A percentile compares a stretch with the other conserved stretches of the same genome.
These are phyloP conservation scores for Tupaia tana DNA, from an alignment of 2,113 vertebrate species.

Conservation along the genomic window DNA sequence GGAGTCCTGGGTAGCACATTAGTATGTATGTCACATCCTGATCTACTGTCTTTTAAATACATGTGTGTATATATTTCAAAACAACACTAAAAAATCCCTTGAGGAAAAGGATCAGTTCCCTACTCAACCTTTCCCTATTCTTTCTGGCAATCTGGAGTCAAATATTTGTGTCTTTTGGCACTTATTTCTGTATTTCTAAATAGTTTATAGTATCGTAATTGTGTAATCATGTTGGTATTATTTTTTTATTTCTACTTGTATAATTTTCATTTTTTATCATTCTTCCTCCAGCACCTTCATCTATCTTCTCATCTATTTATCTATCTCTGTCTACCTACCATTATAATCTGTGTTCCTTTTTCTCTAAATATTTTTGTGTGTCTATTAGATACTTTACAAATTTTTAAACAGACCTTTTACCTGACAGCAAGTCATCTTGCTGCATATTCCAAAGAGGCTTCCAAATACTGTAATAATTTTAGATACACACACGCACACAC, in stretches of 20 bases:
- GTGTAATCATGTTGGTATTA: not conserved
- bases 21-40: not conserved
- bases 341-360: not conserved
- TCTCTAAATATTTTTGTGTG: not conserved
- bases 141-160: not conserved
- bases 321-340: not conserved
- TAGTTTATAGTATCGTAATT: not conserved
- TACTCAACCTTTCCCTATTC: fast-evolving
- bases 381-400: not conserved
- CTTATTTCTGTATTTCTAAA: not conserved
- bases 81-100: not conserved
- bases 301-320: not conserved
- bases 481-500: not conserved
- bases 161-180: not conserved
- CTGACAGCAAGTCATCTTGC: not conserved
- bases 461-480: not conserved
- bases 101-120: not conserved
- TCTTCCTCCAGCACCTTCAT: not conserved
- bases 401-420: not conserved
- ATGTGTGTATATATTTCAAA: not conserved
- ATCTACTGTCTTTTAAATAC: not conserved
- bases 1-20: fast-evolving
- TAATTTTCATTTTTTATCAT: not conserved
- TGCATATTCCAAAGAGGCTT: not conserved
- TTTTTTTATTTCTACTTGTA: not conserved